Evolutionary conservation across 2,888 invertebrate genomes (phyloP).

Genomic region (Calliphora vomitoria): DNA sequence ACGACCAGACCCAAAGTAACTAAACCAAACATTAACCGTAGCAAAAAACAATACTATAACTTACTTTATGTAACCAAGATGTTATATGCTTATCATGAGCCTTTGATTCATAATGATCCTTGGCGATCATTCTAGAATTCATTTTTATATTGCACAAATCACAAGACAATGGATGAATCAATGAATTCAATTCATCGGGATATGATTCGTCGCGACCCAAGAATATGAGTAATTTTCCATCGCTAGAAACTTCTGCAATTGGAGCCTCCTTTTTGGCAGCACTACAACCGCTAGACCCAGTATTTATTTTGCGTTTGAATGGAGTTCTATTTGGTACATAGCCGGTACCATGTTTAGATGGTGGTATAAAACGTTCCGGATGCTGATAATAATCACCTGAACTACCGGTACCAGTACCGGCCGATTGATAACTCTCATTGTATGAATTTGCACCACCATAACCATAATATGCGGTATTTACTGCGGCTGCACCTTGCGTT

Average conservation of each 20-base stretch:
- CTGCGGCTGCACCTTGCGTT: constrained; percentile 18
- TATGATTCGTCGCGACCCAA: constrained; percentile 80
- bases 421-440: constrained; percentile 8
- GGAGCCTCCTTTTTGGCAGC: constrained; percentile 45
- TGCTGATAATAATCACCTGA: constrained; percentile 44
- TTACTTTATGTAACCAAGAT: constrained; percentile 83
- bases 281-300: constrained; percentile 22
- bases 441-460: constrained; percentile 42
- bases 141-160: constrained; percentile 85
- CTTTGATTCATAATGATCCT: constrained; percentile 86
- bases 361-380: constrained; percentile 70
- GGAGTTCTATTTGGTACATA: constrained; percentile 28
- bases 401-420: neutral
- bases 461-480: constrained; percentile 63
- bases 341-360: constrained; percentile 53
- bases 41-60: neutral
- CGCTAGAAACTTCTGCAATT: constrained; percentile 43
- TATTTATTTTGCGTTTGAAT: constrained; percentile 68
- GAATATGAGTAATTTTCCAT: constrained; percentile 75
- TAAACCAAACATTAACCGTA: neutral
- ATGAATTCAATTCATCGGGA: constrained; percentile 83
- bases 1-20: too few relatives aligned
- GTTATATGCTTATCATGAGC: constrained; percentile 86
- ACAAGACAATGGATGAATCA: constrained; percentile 85
- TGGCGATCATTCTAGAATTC: constrained; percentile 85